phyloP scores from a whole-genome alignment of 2,113 vertebrate species.

The Petaurus breviceps region DNA sequence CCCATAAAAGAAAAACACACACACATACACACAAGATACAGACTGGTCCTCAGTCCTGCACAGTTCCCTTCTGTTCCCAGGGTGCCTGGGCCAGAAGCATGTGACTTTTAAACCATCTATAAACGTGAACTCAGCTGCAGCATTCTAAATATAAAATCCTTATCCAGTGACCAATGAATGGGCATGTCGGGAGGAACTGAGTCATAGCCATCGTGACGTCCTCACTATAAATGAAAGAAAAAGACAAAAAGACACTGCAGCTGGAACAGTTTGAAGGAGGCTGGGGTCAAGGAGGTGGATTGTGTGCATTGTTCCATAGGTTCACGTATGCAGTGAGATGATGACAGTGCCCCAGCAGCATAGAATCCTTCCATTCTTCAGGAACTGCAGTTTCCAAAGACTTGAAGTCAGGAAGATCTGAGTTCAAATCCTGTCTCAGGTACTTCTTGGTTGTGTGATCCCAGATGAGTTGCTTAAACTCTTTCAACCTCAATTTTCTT shows the following conservation, averaged over 20 bases:
- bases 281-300: not conserved
- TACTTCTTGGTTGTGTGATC: not conserved
- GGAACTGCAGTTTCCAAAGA: not conserved
- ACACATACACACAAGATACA: not conserved
- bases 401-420: not conserved
- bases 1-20: not conserved
- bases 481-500: not conserved
- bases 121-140: not conserved
- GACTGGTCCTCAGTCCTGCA: not conserved
- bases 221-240: not conserved
- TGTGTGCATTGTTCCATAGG: not conserved
- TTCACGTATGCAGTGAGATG: not conserved
- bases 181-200: not conserved
- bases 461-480: not conserved
- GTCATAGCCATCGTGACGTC: not conserved
- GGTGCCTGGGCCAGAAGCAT: not conserved
- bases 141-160: not conserved
- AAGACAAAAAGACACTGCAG: not conserved
- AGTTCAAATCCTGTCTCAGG: not conserved
- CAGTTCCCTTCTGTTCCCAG: not conserved
- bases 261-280: not conserved
- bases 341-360: not conserved
- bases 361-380: not conserved
- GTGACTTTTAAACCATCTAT: not conserved
- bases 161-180: not conserved